Base-by-base conservation (phyloP, 2,888 invertebrate species). In the Cheilosia impressa region DNA sequence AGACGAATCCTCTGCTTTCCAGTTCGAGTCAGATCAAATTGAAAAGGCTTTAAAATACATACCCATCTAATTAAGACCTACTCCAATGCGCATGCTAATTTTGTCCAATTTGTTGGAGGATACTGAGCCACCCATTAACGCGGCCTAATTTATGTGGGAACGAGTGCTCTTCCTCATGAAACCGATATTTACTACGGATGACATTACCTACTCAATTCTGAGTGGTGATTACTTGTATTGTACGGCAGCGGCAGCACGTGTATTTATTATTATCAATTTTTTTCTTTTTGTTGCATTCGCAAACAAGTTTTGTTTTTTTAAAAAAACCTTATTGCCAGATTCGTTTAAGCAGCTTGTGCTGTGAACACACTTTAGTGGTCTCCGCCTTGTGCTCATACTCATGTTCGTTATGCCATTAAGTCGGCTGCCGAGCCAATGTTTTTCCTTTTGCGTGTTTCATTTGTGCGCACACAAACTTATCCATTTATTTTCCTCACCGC, bases 381-480 rank as follows among this genome's bases (percentile, higher is more conserved):
- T 10, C 34, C 9, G 34, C 34, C 9, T 38, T 38, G 34, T 38
- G 13, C 53, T 43, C 60, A 52, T 52, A 17, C 53, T 52, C 60
- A 58, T 52, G 60, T 45, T 60, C 53, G 60, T 77, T 77, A 60
- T 77, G 76, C 62, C 76, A 68, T 77, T 17, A 52, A 77, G 52
- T 68, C 68, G 60, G 60, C 41, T 60, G 60, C 58, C 41, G 60
- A 66, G 60, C 58, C 41, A 60, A 66, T 68, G 50, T 60, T 24
- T 45, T 22, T 68, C n/a, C 5, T 22, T 13, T 65, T 34, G 31
- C 19, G n/a, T 27, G 50, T 27, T 17, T 55, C 65, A 50, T 66
- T 66, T 43, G n/a, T 38, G 65, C 31, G 34, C 13, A 41, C 57
- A 58, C 50, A 47, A 47, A 38, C 15, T 13, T 47, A 38, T 19